Percentiles rank a stretch among this genome's conserved stretches.
phyloP scores from a whole-genome alignment of 1,140 invertebrate genomes.

The Drosophila truncata region DNA sequence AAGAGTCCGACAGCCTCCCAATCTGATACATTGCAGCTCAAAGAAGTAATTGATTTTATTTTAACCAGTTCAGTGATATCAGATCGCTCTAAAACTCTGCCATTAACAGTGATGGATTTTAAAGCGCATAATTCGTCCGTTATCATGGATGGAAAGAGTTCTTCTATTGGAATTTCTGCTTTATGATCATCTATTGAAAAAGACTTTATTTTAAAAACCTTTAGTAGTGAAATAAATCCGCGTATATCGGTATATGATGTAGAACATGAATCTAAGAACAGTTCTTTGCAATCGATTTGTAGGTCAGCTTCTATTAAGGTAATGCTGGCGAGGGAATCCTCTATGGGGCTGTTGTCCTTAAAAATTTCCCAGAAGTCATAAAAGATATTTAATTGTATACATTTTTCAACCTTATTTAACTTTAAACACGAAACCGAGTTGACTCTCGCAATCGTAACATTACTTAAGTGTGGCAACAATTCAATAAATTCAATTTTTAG shows the following conservation, averaged over 20 bases:
- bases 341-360: not conserved
- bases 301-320: not conserved
- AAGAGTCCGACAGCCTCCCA: not conserved
- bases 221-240: not conserved
- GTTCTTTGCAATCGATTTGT: not conserved
- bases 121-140: not conserved
- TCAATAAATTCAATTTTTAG: not conserved
- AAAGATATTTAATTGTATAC: not conserved
- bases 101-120: no score
- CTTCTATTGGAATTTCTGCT: no score
- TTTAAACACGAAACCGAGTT: not conserved
- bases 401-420: not conserved
- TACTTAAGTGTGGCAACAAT: not conserved
- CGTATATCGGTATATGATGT: not conserved
- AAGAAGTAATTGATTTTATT: not conserved
- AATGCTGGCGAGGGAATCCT: not conserved
- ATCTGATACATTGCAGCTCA: not conserved
- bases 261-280: not conserved
- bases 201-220: not conserved
- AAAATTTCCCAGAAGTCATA: not conserved
- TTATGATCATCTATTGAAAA: fast-evolving
- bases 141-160: not conserved
- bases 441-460: not conserved
- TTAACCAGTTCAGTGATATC: not conserved
- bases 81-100: not conserved